Conservation (phyloP, 2,113 vertebrate genomes). For the Columba janthina region DNA sequence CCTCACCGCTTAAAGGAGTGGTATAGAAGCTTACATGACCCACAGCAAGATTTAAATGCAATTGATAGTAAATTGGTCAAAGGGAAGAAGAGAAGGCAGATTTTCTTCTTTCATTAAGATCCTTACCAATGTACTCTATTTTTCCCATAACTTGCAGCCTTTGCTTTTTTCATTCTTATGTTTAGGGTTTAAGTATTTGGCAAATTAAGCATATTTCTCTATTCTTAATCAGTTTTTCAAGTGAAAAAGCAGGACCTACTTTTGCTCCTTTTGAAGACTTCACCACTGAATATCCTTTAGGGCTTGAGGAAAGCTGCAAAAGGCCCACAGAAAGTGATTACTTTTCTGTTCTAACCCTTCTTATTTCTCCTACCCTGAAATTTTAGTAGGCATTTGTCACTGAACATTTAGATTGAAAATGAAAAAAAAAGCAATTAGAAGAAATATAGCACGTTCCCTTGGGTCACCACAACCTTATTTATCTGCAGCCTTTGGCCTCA, state of each 20-base stretch:
- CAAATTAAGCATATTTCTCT: neutral
- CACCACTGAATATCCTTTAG: neutral
- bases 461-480: neutral
- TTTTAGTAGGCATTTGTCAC: neutral
- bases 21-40: neutral
- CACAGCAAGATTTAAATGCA: neutral
- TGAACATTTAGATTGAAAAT: neutral
- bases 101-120: neutral
- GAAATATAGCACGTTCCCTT: neutral
- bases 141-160: neutral
- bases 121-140: neutral
- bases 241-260: neutral
- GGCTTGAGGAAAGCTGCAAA: neutral
- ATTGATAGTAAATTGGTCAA: neutral
- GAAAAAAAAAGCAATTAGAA: slow-evolving; percentile 39
- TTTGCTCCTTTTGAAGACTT: neutral
- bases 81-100: neutral
- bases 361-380: neutral
- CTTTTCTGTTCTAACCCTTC: neutral
- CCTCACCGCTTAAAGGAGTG: neutral
- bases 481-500: slow-evolving; percentile 9
- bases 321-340: neutral
- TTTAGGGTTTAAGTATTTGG: neutral
- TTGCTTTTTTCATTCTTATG: neutral
- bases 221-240: neutral